Percentiles rank a stretch among this genome's conserved stretches.
Conservation (phyloP, 2,113 vertebrate genomes). For the Myotis brandtii region DNA sequence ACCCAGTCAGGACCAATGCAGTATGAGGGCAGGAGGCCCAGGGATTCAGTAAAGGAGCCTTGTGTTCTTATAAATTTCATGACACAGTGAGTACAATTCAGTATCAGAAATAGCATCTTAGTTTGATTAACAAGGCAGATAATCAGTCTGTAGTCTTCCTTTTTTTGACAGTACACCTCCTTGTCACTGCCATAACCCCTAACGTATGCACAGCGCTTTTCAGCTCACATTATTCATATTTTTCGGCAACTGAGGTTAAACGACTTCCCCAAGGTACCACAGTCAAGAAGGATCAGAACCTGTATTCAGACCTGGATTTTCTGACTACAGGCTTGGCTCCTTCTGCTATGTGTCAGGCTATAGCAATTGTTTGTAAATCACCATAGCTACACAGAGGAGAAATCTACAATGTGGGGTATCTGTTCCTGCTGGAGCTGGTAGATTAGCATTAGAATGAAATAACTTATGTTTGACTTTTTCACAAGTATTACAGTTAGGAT, state of each 20-base stretch:
- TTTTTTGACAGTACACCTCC: neutral
- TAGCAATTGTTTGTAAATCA: neutral
- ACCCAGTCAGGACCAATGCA: neutral
- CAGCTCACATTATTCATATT: neutral
- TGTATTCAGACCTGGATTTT: neutral
- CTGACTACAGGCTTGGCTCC: neutral
- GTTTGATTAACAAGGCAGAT: neutral
- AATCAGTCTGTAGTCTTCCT: neutral
- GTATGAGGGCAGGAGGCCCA: neutral
- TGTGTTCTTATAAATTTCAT: neutral
- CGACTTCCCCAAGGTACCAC: neutral
- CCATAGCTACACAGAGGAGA: neutral
- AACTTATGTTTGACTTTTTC: neutral
- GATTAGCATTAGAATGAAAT: neutral
- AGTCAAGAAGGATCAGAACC: neutral
- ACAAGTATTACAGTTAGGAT: slow-evolving; percentile 11
- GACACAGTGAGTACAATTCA: neutral
- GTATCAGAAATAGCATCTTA: neutral
- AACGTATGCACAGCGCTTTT: neutral
- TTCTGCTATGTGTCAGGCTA: neutral
- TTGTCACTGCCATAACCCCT: neutral
- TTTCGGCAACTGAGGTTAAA: neutral
- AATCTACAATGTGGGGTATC: neutral
- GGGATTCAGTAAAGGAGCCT: neutral
- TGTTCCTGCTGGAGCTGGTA: neutral